phyloP scores from a whole-genome alignment of 1,140 invertebrate species.

The Helicoverpa armigera region DNA sequence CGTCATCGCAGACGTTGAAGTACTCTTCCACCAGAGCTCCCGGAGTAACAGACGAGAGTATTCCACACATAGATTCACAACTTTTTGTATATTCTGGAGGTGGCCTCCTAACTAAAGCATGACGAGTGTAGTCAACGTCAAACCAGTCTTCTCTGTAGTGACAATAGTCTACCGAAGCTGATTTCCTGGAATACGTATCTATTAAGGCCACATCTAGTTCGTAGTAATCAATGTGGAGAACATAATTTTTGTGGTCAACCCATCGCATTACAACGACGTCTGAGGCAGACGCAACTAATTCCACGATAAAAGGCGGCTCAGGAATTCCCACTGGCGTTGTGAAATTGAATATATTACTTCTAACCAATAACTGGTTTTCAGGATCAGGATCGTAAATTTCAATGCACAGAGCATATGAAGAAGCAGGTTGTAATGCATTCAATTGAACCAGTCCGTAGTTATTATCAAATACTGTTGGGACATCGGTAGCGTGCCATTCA shows the following conservation, averaged over 20 bases:
- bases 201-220: slow-evolving; percentile 75
- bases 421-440: slow-evolving; percentile 66
- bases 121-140: slow-evolving; percentile 70
- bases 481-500: slow-evolving; percentile 72
- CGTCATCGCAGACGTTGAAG: slow-evolving; percentile 72
- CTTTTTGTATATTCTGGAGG: slow-evolving; percentile 74
- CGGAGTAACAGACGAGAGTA: slow-evolving; percentile 68
- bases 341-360: slow-evolving; percentile 74
- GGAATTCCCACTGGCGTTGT: slow-evolving; percentile 75
- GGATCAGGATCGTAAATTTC: slow-evolving; percentile 71
- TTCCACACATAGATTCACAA: slow-evolving; percentile 78
- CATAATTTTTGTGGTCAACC: slow-evolving; percentile 77
- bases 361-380: slow-evolving; percentile 58
- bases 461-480: slow-evolving; percentile 53
- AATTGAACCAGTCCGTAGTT: slow-evolving; percentile 58
- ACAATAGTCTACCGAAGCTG: slow-evolving; percentile 67
- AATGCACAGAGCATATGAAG: slow-evolving; percentile 75
- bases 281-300: slow-evolving; percentile 70
- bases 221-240: slow-evolving; percentile 67
- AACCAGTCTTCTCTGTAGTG: slow-evolving; percentile 55
- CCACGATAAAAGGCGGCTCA: slow-evolving; percentile 76
- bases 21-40: slow-evolving; percentile 75
- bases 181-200: slow-evolving; percentile 61
- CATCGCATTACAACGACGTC: slow-evolving; percentile 71
- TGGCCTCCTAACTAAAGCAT: slow-evolving; percentile 74